Evolutionary conservation across 2,113 vertebrate species (phyloP).

Genomic region (Enhydra lutris): DNA sequence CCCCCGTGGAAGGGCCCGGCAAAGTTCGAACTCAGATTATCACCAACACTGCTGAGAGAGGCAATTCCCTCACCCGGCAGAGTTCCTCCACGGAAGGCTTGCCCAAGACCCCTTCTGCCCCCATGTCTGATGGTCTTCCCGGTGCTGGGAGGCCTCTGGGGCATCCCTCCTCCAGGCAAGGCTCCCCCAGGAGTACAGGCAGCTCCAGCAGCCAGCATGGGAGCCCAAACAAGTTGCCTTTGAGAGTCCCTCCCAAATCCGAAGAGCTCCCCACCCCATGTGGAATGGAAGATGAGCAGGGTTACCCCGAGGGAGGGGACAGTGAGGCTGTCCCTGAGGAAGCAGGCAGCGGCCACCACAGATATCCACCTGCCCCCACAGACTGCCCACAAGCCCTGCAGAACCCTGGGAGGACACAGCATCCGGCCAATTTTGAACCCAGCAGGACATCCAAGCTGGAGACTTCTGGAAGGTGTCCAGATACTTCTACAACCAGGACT

Average conservation of each 20-base stretch:
- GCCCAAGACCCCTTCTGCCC: conserved; percentile 67
- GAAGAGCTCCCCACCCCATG: conserved; percentile 75
- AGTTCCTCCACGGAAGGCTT: conserved; percentile 84
- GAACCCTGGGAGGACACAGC: conserved; percentile 61
- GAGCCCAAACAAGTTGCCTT: conserved; percentile 84
- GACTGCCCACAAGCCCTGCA: conserved; percentile 69
- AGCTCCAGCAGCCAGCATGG: conserved; percentile 79
- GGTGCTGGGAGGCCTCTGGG: conserved; percentile 53
- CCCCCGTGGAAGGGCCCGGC: conserved; percentile 80
- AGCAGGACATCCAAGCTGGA: conserved; percentile 75
- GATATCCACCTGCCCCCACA: conserved; percentile 53
- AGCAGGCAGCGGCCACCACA: conserved; percentile 70
- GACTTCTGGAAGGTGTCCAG: conserved; percentile 79
- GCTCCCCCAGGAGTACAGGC: conserved; percentile 80
- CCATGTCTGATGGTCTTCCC: conserved; percentile 73
- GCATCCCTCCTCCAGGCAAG: conserved; percentile 76
- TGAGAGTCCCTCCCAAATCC: conserved; percentile 74
- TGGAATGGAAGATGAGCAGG: conserved; percentile 65
- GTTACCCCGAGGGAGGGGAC: conserved; percentile 77
- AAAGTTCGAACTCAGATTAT: conserved; percentile 94
- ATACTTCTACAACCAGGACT: neutral
- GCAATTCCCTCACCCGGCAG: conserved; percentile 90
- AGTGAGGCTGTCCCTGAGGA: conserved; percentile 69
- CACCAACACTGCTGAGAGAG: conserved; percentile 92
- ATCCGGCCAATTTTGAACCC: conserved; percentile 75